Percentiles rank a stretch among this genome's conserved stretches.
These are phyloP conservation scores for Leuctra nigra DNA, from an alignment of 2,888 invertebrate species.

Conservation along the genomic window DNA sequence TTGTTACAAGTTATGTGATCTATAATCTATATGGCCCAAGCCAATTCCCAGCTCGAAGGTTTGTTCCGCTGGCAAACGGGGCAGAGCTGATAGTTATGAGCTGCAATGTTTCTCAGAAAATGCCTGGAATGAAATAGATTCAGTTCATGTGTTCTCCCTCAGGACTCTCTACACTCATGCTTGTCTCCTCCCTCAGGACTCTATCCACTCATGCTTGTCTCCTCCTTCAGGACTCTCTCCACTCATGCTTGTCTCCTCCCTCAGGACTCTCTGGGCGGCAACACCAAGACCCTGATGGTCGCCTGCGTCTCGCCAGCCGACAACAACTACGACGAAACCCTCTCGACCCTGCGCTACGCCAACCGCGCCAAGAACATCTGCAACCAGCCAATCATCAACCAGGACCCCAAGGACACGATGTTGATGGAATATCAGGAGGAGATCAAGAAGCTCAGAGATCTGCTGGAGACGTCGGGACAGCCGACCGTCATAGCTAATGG, in stretches of 20 bases:
- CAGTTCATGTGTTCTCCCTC: no score
- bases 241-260: conserved; percentile 7
- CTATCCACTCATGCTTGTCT: no score
- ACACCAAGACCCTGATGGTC: conserved; percentile 84
- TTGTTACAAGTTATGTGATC: no score
- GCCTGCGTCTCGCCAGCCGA: conserved; percentile 79
- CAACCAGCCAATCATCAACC: conserved; percentile 77
- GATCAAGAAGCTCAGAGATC: conserved; percentile 59
- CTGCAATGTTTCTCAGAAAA: no score
- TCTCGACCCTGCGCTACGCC: conserved; percentile 76
- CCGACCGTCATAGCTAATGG: not conserved
- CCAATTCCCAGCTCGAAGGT: no score
- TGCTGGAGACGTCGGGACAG: conserved; percentile 41
- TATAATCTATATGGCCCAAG: no score
- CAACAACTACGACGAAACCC: conserved; percentile 75
- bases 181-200: conserved; percentile 47
- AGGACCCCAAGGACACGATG: conserved; percentile 86
- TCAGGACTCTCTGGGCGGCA: conserved; percentile 75
- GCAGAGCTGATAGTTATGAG: no score
- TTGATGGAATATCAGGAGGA: conserved; percentile 79
- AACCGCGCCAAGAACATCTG: conserved; percentile 81
- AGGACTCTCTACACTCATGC: no score
- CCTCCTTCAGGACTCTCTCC: no score
- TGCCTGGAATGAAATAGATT: no score
- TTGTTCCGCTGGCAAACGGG: no score